Evolutionary conservation across 1,140 invertebrate genomes (phyloP).

Genomic region (Amphibalanus amphitrite): DNA sequence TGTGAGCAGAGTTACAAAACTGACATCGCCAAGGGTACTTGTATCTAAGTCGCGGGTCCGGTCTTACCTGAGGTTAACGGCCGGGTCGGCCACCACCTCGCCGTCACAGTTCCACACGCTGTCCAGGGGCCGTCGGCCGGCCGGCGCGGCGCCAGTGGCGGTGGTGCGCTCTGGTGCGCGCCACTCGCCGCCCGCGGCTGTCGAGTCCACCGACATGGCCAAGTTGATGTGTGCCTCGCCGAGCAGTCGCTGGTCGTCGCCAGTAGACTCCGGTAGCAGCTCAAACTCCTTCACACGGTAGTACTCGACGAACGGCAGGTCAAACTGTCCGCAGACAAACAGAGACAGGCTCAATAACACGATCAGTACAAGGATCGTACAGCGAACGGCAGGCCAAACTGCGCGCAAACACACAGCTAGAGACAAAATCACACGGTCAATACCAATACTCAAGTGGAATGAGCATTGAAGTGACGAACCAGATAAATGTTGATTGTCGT

Average conservation of each 20-base stretch:
- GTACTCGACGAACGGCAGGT: conserved; percentile 59
- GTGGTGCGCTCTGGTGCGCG: background rate
- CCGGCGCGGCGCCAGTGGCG: conserved; percentile 9
- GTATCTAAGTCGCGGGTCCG: too few relatives aligned
- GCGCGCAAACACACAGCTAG: conserved; percentile 36
- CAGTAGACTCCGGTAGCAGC: conserved; percentile 34
- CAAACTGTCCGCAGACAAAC: conserved; percentile 33
- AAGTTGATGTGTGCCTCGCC: background rate
- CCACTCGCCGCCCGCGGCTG: background rate
- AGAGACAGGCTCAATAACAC: conserved; percentile 8
- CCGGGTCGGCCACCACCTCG: conserved; percentile 48
- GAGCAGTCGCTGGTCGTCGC: conserved; percentile 20
- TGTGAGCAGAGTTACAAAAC: too few relatives aligned
- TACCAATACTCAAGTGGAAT: too few relatives aligned
- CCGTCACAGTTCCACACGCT: conserved; percentile 77
- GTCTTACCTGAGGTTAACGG: conserved; percentile 50
- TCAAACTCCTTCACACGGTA: conserved; percentile 53
- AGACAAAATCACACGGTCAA: too few relatives aligned
- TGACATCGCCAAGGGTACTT: too few relatives aligned
- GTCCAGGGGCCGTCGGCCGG: conserved; percentile 7
- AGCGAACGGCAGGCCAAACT: conserved; percentile 10
- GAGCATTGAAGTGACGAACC: too few relatives aligned
- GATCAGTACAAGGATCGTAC: too few relatives aligned
- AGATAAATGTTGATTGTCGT: too few relatives aligned
- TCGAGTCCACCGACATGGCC: background rate